phyloP scores from a whole-genome alignment of 2,888 invertebrate genomes.

The Ectemnius cavifrons region DNA sequence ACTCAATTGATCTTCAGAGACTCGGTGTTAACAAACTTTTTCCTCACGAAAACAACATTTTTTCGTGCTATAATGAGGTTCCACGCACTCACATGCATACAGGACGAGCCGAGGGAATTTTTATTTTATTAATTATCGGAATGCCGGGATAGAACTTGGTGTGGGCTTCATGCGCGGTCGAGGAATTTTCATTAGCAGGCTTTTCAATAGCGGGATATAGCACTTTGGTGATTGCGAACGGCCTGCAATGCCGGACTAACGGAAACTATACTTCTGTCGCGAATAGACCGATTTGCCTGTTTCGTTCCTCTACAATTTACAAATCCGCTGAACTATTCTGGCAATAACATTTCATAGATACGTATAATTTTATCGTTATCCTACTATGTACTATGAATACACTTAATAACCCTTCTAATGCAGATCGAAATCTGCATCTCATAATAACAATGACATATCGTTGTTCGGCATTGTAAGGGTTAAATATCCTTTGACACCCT shows the following conservation, averaged over 20 bases:
- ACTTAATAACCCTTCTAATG: neutral
- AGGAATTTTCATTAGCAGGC: conserved; percentile 57
- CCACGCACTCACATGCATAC: too few species aligned
- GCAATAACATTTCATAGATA: conserved; percentile 50
- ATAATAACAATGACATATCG: too few species aligned
- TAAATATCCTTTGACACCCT: conserved; percentile 16
- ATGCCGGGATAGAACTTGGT: conserved; percentile 44
- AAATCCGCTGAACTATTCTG: conserved; percentile 47
- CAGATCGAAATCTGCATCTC: too few species aligned
- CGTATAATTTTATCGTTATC: conserved; percentile 35
- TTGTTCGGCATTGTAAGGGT: neutral
- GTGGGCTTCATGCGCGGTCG: conserved; percentile 50
- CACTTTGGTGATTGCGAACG: conserved; percentile 65
- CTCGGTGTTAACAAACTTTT: neutral
- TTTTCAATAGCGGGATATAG: conserved; percentile 56
- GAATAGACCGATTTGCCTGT: conserved; percentile 33
- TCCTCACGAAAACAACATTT: conserved; percentile 33
- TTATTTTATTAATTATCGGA: conserved; percentile 62
- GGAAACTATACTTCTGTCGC: conserved; percentile 24
- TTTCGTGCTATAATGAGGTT: conserved; percentile 12
- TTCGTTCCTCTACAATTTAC: conserved; percentile 27
- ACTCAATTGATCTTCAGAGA: too few species aligned
- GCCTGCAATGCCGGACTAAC: conserved; percentile 42
- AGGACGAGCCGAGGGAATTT: conserved; percentile 34
- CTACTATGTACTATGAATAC: conserved; percentile 8